Percentiles rank a stretch among this genome's conserved stretches.
Evolutionary conservation across 2,888 invertebrate species (phyloP).

Genomic region (Callinectes sapidus): DNA sequence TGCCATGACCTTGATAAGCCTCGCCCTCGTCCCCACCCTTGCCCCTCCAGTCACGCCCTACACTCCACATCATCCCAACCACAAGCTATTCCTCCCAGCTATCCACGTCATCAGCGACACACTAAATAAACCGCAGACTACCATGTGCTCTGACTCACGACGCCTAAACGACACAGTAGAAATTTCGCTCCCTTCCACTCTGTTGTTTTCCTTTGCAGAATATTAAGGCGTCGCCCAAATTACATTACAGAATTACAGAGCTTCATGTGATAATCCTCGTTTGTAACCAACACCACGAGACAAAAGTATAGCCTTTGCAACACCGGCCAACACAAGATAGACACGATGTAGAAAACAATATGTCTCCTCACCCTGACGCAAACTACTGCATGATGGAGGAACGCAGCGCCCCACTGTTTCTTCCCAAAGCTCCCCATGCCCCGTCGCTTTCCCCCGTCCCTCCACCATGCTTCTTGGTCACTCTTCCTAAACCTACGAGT

Average conservation of each 20-base stretch:
- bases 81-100: neutral
- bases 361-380: neutral
- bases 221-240: neutral
- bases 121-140: neutral
- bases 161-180: neutral
- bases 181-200: neutral
- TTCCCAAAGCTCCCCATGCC: neutral
- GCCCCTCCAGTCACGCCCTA: conserved; percentile 6
- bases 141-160: neutral
- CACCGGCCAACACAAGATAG: neutral
- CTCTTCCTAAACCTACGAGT: neutral
- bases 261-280: neutral
- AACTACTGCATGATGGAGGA: neutral
- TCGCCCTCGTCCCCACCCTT: neutral
- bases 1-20: neutral
- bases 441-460: neutral
- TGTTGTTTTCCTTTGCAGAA: neutral
- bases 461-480: neutral
- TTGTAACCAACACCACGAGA: neutral
- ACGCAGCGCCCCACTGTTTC: neutral
- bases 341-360: neutral
- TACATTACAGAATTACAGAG: neutral
- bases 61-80: neutral
- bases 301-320: neutral
- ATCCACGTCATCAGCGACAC: neutral